These are phyloP conservation scores for Arge pagana DNA, from an alignment of 2,888 invertebrate species.

Conservation along the genomic window DNA sequence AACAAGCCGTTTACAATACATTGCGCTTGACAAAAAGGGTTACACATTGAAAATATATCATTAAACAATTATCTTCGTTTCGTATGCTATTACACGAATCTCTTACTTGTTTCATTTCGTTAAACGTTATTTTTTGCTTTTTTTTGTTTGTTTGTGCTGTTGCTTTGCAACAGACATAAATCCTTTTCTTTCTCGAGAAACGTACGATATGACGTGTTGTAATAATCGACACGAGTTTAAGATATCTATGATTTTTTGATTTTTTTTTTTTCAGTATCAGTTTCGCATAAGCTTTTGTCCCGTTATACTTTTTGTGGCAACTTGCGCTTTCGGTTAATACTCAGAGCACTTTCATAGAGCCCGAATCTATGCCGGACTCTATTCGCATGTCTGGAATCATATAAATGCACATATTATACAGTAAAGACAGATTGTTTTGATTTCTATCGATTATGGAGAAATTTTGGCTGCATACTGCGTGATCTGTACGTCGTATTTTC, in stretches of 20 bases:
- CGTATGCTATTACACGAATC: not conserved
- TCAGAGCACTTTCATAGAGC: slow-evolving; percentile 52
- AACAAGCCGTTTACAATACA: slow-evolving; percentile 51
- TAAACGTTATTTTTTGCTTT: slow-evolving; percentile 27
- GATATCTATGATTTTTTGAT: not conserved
- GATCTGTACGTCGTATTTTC: slow-evolving; percentile 35
- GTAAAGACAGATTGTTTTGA: slow-evolving; percentile 41
- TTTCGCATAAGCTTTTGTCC: not conserved
- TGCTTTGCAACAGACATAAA: not conserved
- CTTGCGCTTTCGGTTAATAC: slow-evolving; percentile 22
- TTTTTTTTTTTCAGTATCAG: not conserved
- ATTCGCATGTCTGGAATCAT: slow-evolving; percentile 57
- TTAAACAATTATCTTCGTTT: not conserved
- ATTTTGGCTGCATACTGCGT: slow-evolving; percentile 45
- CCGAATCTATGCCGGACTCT: slow-evolving; percentile 53
- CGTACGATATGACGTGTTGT: too few relatives aligned
- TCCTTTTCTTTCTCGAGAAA: too few relatives aligned
- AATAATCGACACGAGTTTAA: too few relatives aligned
- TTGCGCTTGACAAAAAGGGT: slow-evolving; percentile 46
- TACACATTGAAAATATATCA: slow-evolving; percentile 36
- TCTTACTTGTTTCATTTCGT: slow-evolving; percentile 18
- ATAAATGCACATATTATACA: slow-evolving; percentile 57
- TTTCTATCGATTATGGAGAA: slow-evolving; percentile 20
- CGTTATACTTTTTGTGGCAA: slow-evolving; percentile 32
- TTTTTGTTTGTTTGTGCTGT: not conserved